A percentile compares a stretch with the other conserved stretches of the same genome.
Evolutionary conservation across 2,888 invertebrate genomes (phyloP).

Genomic region (Cheilosia vernalis): DNA sequence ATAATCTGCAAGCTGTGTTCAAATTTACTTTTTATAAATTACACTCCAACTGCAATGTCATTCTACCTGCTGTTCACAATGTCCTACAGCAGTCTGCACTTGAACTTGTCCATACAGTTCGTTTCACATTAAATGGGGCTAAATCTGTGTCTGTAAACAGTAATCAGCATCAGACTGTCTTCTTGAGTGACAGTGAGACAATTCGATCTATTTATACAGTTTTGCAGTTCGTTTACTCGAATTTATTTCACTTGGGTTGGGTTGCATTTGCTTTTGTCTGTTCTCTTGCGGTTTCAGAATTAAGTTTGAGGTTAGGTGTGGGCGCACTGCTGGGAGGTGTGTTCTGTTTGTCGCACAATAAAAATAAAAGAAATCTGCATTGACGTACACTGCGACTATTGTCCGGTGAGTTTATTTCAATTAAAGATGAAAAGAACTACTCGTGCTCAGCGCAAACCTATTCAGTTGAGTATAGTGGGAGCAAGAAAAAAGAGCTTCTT

Average conservation of each 20-base stretch:
- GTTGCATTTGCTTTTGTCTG: background rate
- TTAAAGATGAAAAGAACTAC: constrained; percentile 34
- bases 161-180: constrained; percentile 24
- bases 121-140: constrained; percentile 2
- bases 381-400: constrained; percentile 50
- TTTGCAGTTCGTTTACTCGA: constrained; percentile 50
- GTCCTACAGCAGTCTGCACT: constrained; percentile 13
- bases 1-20: background rate
- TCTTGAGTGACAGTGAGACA: constrained; percentile 28
- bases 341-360: constrained; percentile 3
- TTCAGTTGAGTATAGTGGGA: constrained; percentile 16
- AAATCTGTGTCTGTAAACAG: background rate
- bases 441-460: background rate
- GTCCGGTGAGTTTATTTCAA: constrained; percentile 58
- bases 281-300: background rate
- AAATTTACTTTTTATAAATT: background rate
- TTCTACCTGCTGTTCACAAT: constrained; percentile 27
- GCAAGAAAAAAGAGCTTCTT: constrained; percentile 6
- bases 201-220: constrained; percentile 57
- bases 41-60: background rate
- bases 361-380: constrained; percentile 53
- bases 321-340: constrained; percentile 5
- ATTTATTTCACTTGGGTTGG: background rate
- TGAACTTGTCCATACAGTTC: constrained; percentile 31
- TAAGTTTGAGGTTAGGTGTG: background rate